Percentiles rank a stretch among this genome's conserved stretches.
Evolutionary conservation across 2,888 invertebrate species (phyloP).

Genomic region (Acanthosepion pharaonis): DNA sequence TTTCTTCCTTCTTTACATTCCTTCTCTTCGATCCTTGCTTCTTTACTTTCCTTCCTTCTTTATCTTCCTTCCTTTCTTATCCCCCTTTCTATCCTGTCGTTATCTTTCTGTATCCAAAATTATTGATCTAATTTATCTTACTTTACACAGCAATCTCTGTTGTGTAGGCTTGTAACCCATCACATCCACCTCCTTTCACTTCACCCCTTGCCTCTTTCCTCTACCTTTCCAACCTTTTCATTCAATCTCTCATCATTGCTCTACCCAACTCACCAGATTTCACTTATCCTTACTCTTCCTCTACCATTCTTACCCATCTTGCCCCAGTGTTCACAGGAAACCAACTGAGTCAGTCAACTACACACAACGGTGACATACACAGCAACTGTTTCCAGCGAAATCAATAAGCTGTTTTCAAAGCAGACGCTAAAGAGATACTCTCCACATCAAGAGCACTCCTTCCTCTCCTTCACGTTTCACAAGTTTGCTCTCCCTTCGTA

Average conservation of each 20-base stretch:
- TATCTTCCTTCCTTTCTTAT: no score
- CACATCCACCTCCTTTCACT: neutral
- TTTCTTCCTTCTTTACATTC: neutral
- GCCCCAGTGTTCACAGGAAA: neutral
- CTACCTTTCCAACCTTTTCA: neutral
- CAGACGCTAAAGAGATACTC: constrained; percentile 14
- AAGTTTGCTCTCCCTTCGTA: neutral
- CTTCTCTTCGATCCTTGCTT: neutral
- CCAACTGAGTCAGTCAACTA: constrained; percentile 33
- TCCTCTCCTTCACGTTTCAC: neutral
- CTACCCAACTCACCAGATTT: neutral
- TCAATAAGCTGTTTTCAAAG: neutral
- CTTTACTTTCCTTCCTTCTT: no score
- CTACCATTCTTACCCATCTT: neutral
- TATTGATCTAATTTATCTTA: constrained; percentile 33
- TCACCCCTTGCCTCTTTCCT: neutral
- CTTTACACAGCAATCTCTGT: neutral
- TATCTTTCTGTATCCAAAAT: neutral
- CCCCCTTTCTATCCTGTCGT: neutral
- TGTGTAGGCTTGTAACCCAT: neutral
- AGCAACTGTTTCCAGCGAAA: neutral
- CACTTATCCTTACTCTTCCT: neutral
- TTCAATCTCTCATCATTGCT: neutral
- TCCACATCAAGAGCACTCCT: neutral
- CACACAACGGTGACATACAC: neutral